phyloP scores from a whole-genome alignment of 2,888 invertebrate species.

The Patella depressa region DNA sequence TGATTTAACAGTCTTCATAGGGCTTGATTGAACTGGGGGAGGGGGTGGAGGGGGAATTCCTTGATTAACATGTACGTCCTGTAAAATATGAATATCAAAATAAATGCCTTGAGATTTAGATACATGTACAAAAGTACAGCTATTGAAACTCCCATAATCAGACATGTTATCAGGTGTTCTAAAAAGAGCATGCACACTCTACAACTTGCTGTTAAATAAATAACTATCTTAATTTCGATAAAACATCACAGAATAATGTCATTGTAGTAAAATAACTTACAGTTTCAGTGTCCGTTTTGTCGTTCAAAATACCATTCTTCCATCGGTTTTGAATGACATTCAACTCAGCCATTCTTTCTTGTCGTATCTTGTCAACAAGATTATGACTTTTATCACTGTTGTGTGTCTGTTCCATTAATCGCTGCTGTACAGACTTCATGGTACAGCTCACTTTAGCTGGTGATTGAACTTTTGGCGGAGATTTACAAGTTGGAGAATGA shows the following conservation, averaged over 20 bases:
- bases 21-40: constrained; percentile 8
- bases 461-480: constrained; percentile 29
- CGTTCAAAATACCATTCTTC: constrained; percentile 62
- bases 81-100: too few species aligned
- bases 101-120: too few species aligned
- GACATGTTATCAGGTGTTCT: too few species aligned
- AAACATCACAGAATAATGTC: too few species aligned
- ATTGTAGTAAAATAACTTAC: constrained; percentile 6
- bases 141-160: too few species aligned
- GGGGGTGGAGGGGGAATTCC: constrained; percentile 4
- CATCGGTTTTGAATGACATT: constrained; percentile 66
- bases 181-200: too few species aligned
- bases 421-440: constrained; percentile 66
- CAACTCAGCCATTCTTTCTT: constrained; percentile 68
- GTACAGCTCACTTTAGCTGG: constrained; percentile 59
- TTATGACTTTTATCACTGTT: constrained; percentile 59
- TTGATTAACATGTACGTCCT: too few species aligned
- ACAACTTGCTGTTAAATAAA: too few species aligned
- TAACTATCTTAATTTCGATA: too few species aligned
- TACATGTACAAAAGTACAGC: too few species aligned
- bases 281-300: constrained; percentile 25
- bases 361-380: constrained; percentile 63
- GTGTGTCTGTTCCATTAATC: constrained; percentile 59
- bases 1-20: neutral
- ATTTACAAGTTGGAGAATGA: constrained; percentile 9